Evolutionary conservation across 2,113 vertebrate species (phyloP), one percentile per base, ranked within the genome.

Genomic region (Xiphophorus hellerii): DNA sequence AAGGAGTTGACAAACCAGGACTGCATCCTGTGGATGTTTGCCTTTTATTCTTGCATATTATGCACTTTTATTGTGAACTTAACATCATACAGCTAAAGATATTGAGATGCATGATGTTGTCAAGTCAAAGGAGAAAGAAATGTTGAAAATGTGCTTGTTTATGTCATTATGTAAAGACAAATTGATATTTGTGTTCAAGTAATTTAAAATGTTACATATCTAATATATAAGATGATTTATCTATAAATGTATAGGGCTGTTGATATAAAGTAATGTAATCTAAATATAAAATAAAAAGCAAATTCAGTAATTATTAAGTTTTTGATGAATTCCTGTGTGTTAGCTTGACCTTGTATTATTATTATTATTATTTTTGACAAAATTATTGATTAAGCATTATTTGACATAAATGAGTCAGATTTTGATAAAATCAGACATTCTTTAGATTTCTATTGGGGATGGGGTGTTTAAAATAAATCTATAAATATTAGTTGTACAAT

Each of bases 191-290:
- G 35, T 35, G 35, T 35, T 51, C 48, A 42, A 14, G 39, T 4
- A 51, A 51, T 51, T 7, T 51, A 51, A 51, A 22, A 51, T 51
- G 20, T 51, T 20, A 22, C 14, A 29, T 62, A 27, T 14, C 14
- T 28, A 13, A 62, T 62, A 8, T 27, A 11, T 29, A 12, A 17
- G 6, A 17, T 51, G 1, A 51, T 8, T 51, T 20, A 51, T 51
- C 60, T 62, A 10, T 62, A 62, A 12, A 29, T 29, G 13, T 13
- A 12, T 39, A 39, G 39, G 12, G 39, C 2, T 3, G 48, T 54
- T 37, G 25, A 61, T 5, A 30, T 66, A 33, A 71, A 28, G 35
- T 14, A 69, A 76, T 73, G 17, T n/a, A 37, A 61, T 54, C n/a
- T 4, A 60, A 66, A 51, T 30, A 9, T 22, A 4, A 77, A 64